phyloP scores from a whole-genome alignment of 1,140 invertebrate species.

The Aphaenogaster rudis region DNA sequence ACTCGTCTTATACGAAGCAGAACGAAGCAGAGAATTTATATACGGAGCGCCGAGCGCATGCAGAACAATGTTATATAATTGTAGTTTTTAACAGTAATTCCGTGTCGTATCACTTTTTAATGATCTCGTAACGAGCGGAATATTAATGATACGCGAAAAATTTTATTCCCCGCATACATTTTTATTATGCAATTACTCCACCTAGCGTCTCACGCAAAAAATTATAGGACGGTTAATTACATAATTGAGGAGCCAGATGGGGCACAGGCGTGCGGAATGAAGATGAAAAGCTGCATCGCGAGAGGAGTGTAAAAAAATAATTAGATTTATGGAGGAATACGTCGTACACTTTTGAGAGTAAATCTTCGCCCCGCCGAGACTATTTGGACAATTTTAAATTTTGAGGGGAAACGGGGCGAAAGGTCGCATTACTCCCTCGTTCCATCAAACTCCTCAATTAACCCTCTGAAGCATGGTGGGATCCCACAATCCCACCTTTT shows the following conservation, averaged over 20 bases:
- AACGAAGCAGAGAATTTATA: neutral
- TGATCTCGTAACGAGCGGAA: neutral
- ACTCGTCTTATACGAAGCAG: no score
- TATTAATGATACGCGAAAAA: neutral
- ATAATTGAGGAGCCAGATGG: slow-evolving; percentile 43
- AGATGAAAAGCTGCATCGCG: slow-evolving; percentile 14
- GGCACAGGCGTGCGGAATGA: slow-evolving; percentile 5
- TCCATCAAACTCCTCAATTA: slow-evolving; percentile 18
- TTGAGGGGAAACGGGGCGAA: neutral
- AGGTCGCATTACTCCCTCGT: neutral
- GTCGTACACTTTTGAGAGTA: neutral
- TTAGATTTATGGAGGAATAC: slow-evolving; percentile 8
- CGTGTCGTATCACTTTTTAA: slow-evolving; percentile 1
- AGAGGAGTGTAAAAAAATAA: neutral
- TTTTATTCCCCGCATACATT: neutral
- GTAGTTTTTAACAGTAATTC: neutral
- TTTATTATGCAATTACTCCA: slow-evolving; percentile 14
- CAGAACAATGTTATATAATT: neutral
- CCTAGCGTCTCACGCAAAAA: neutral
- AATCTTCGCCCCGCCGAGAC: neutral
- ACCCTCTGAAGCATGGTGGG: no score
- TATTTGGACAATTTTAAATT: neutral
- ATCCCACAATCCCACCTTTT: no score
- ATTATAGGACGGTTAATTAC: slow-evolving; percentile 19
- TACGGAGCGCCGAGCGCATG: neutral